Base-by-base conservation (phyloP, 2,888 invertebrate species). In the Meiosimyza platycephala region DNA sequence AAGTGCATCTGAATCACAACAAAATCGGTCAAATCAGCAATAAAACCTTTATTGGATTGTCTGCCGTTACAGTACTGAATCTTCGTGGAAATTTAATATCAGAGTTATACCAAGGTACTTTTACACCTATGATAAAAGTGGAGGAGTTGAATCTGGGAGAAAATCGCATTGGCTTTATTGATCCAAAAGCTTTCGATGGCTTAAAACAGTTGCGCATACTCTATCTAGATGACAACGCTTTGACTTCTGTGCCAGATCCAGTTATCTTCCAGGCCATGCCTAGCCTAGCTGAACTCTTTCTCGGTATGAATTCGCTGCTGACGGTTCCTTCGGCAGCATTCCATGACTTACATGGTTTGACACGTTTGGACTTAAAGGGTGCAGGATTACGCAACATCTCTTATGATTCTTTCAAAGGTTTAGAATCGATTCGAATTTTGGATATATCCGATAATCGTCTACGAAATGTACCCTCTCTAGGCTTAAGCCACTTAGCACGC, bases 111-210 rank as follows among this genome's bases (percentile, higher is more conserved):
- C 92, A 91, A 80, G 93, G 93, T 55, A 89, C 94, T 22, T 96
- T 96, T 85, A 88, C 92, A 0, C 91, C 92, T 18, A 86, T 95
- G 76, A 90, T 92, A 7, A 93, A 93, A 84, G 89, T 96, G 77
- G 95, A 95, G 84, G 95, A 96, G 85, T 89, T 96, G 73, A 95
- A 96, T 88, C 88, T 96, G 79, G 95, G 95, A 28, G 92, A 95
- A 86, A 95, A 96, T 85, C 91, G 95, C 80, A 94, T 96, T 85
- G 92, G 93, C 3, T 91, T 91, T 79, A 92, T 96, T 65, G 94
- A 95, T 80, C 90, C 93, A 0, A 90, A 90, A 78, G 94, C 95
- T 1, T 95, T 96, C 79, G 91, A 92, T 72, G 95, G 94, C 4
- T 87, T 96, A 70, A 89, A 90, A 6, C 92, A 93, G 33, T 88